A percentile compares a stretch with the other conserved stretches of the same genome.
phyloP scores from a whole-genome alignment of 2,113 vertebrate genomes.

The Chionomys nivalis region DNA sequence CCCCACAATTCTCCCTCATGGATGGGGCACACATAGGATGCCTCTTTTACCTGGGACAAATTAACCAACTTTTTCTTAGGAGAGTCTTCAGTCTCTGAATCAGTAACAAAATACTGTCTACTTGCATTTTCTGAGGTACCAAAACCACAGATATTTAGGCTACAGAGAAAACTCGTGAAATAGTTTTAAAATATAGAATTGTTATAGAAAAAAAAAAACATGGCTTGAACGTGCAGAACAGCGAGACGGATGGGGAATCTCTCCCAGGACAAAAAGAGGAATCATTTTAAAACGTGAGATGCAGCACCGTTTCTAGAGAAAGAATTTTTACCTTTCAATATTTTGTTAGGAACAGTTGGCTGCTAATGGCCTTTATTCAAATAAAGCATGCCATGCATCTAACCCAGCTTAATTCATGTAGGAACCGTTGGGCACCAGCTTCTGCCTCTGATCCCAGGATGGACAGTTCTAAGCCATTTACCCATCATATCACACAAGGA shows the following conservation, averaged over 20 bases:
- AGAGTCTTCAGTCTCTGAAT: not conserved
- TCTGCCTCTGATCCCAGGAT: not conserved
- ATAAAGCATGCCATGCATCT: not conserved
- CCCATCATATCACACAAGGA: not conserved
- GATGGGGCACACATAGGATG: rapidly evolving
- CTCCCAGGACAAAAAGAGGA: constrained; percentile 28
- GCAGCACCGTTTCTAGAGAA: constrained; percentile 22
- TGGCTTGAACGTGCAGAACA: not conserved
- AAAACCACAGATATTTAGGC: not conserved
- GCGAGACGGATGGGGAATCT: not conserved
- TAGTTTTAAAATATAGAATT: not conserved
- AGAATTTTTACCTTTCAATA: not conserved
- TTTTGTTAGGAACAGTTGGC: not conserved
- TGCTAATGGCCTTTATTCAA: not conserved
- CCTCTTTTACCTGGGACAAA: too few species aligned
- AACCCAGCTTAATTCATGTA: not conserved
- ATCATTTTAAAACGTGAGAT: constrained; percentile 13
- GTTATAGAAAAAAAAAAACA: not conserved
- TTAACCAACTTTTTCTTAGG: not conserved
- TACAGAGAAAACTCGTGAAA: not conserved
- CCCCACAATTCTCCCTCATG: too few species aligned
- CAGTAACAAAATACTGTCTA: not conserved
- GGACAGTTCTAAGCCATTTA: rapidly evolving
- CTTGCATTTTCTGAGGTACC: not conserved
- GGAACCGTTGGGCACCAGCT: not conserved